Evolutionary conservation across 2,888 invertebrate genomes (phyloP).

Genomic region (Hermodice carunculata): DNA sequence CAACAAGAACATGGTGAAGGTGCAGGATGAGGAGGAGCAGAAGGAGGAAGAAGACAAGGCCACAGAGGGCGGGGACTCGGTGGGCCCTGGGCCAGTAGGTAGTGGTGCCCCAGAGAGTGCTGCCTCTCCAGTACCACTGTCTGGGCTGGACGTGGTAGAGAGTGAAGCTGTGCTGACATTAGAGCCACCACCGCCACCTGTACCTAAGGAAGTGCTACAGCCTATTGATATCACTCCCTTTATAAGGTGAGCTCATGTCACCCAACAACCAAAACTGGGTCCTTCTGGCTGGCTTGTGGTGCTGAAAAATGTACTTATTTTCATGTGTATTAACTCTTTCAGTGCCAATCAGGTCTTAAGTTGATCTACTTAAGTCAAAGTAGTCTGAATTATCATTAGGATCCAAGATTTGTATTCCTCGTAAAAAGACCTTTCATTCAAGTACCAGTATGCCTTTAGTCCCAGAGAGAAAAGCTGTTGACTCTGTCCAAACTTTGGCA

Average conservation of each 20-base stretch:
- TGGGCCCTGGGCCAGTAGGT: conserved; percentile 2
- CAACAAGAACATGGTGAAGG: conserved; percentile 61
- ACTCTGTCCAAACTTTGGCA: no score
- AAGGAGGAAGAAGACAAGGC: conserved; percentile 23
- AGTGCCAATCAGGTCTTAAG: no score
- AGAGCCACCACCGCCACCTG: conserved; percentile 60
- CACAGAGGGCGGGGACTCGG: conserved; percentile 6
- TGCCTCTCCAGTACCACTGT: conserved; percentile 9
- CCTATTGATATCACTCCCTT: conserved; percentile 65
- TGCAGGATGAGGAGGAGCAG: conserved; percentile 19
- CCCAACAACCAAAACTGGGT: no score
- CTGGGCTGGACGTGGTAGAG: conserved; percentile 35
- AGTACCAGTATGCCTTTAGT: no score
- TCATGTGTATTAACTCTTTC: no score
- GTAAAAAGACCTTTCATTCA: no score
- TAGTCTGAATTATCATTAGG: no score
- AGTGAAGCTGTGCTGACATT: conserved; percentile 54
- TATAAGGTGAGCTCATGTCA: conserved; percentile 51
- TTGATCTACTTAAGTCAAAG: no score
- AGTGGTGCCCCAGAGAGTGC: neutral
- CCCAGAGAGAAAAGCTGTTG: no score
- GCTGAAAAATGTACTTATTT: no score
- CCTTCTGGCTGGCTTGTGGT: no score
- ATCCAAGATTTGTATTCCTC: no score
- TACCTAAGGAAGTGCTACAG: conserved; percentile 61